A percentile compares a stretch with the other conserved stretches of the same genome.
These are phyloP conservation scores for Pituophis catenifer DNA, from an alignment of 2,113 vertebrate species.

Conservation along the genomic window DNA sequence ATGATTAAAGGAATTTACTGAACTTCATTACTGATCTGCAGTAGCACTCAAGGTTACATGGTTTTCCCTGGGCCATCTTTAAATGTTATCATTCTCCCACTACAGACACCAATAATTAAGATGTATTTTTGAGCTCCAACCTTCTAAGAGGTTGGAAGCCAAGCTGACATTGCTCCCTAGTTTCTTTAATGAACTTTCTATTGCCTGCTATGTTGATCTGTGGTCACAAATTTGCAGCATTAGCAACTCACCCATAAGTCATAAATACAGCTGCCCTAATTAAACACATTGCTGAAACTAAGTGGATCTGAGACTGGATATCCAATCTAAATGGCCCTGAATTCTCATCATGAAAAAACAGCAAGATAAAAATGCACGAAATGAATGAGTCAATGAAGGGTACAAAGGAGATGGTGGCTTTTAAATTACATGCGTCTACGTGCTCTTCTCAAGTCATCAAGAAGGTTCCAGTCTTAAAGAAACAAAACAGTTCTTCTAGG, in stretches of 20 bases:
- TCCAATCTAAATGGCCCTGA: neutral
- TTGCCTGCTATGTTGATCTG: neutral
- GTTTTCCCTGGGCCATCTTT: neutral
- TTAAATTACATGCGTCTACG: neutral
- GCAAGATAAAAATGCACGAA: neutral
- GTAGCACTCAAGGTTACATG: neutral
- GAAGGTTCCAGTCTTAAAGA: neutral
- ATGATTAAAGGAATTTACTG: neutral
- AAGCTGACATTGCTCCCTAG: neutral
- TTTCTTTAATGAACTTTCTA: neutral
- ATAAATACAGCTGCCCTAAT: neutral
- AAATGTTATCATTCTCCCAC: neutral
- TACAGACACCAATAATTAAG: neutral
- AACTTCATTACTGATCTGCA: neutral
- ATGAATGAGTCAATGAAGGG: no score
- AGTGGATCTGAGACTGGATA: neutral
- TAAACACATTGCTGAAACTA: neutral
- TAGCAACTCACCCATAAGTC: neutral
- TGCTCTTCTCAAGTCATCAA: neutral
- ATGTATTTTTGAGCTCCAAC: neutral
- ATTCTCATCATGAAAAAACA: neutral
- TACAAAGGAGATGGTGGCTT: neutral
- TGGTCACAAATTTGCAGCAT: neutral
- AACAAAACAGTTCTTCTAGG: neutral
- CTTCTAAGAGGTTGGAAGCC: neutral